Conservation (phyloP, 2,113 vertebrate species). For the Planiliza haematocheilus region DNA sequence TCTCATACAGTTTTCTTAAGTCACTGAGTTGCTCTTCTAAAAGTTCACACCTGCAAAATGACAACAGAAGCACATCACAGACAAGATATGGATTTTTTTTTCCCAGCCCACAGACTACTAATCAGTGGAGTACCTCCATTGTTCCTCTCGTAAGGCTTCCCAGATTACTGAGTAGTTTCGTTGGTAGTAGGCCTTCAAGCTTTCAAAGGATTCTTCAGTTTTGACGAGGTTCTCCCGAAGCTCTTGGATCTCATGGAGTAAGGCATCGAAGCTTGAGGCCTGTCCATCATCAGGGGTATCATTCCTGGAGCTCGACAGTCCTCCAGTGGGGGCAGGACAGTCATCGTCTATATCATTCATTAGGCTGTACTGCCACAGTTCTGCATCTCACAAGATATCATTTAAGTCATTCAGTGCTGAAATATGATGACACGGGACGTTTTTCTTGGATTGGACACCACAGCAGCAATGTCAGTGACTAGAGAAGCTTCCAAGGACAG, state of each 20-base stretch:
- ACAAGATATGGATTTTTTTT: not conserved
- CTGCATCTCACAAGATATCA: constrained; percentile 86
- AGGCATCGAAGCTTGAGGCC: constrained; percentile 85
- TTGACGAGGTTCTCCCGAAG: constrained; percentile 86
- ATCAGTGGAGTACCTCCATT: constrained; percentile 83
- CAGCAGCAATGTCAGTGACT: too few species aligned
- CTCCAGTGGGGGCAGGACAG: constrained; percentile 88
- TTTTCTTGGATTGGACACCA: too few species aligned
- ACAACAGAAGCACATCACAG: constrained; percentile 1
- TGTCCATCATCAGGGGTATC: constrained; percentile 87
- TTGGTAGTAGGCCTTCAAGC: constrained; percentile 88
- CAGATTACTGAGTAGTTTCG: constrained; percentile 88
- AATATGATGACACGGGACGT: constrained; percentile 82
- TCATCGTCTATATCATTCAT: constrained; percentile 91
- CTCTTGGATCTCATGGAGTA: constrained; percentile 90
- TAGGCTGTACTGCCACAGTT: constrained; percentile 85
- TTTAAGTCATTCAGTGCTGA: constrained; percentile 88
- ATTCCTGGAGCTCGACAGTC: constrained; percentile 86
- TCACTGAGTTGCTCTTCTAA: constrained; percentile 93
- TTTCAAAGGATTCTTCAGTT: constrained; percentile 89
- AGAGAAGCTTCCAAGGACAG: too few species aligned
- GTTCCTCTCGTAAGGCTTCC: constrained; percentile 89
- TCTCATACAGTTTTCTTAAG: constrained; percentile 92
- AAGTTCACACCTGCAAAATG: constrained; percentile 86
- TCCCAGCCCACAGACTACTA: too few species aligned